Evolutionary conservation across 2,797 vertebrate species (phyloP).

Genomic region (Gobionotothen gibberifrons): DNA sequence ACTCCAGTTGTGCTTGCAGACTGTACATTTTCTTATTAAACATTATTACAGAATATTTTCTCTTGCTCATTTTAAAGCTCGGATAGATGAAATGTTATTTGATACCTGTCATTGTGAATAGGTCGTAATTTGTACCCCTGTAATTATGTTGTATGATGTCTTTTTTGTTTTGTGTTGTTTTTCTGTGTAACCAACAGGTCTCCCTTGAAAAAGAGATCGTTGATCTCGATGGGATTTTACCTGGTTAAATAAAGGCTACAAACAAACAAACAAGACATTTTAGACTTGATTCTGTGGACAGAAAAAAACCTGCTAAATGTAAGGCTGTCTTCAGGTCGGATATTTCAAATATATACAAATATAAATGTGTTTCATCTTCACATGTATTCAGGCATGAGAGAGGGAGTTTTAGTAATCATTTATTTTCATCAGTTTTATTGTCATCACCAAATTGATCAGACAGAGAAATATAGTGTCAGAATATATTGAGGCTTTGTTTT

Average conservation of each 20-base stretch:
- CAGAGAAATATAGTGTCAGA: slow-evolving; percentile 56
- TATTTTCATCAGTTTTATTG: slow-evolving; percentile 58
- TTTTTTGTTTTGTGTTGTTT: too few species aligned
- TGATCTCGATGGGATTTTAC: too few species aligned
- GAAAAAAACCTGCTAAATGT: not conserved
- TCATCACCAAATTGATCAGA: slow-evolving; percentile 62
- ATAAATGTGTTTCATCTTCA: not conserved
- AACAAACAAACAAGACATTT: not conserved
- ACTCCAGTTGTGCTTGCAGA: too few species aligned
- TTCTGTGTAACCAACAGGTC: too few species aligned
- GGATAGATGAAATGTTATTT: too few species aligned
- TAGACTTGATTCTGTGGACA: not conserved
- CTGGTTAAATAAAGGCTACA: too few species aligned
- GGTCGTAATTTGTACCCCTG: not conserved
- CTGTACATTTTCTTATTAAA: not conserved
- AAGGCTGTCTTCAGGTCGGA: not conserved
- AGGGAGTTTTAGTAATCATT: slow-evolving; percentile 20
- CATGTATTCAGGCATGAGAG: slow-evolving; percentile 7
- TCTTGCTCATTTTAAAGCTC: not conserved
- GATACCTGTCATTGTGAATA: too few species aligned
- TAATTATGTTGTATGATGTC: too few species aligned
- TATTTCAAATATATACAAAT: not conserved
- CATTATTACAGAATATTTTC: not conserved
- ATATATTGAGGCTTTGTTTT: slow-evolving; percentile 63
- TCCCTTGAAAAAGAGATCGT: too few species aligned